These are phyloP conservation scores for Geophilus truncorum DNA, from an alignment of 2,888 invertebrate genomes.

Conservation along the genomic window DNA sequence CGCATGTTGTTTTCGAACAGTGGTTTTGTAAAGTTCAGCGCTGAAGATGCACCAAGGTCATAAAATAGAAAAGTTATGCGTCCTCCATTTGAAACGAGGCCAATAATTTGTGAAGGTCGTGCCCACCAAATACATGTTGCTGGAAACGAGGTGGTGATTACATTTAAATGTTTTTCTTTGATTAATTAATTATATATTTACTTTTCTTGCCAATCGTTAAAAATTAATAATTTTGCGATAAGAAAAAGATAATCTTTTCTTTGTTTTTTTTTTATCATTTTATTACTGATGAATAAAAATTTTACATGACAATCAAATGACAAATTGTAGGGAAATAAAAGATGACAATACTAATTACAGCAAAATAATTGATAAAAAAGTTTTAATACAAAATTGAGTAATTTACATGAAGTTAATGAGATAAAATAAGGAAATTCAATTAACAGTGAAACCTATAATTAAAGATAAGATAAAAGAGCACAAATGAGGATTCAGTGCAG, in stretches of 20 bases:
- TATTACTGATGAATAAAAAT: neutral
- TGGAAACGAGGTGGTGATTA: neutral
- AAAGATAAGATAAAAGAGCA: slow-evolving; percentile 1
- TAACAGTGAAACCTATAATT: neutral
- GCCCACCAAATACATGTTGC: neutral
- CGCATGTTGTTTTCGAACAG: neutral
- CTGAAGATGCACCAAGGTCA: neutral
- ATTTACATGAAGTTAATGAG: neutral
- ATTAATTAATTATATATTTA: neutral
- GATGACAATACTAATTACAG: neutral
- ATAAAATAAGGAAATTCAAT: neutral
- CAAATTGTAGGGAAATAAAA: neutral
- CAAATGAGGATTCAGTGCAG: neutral
- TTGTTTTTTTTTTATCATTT: neutral
- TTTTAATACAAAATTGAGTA: neutral
- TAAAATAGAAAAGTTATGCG: neutral
- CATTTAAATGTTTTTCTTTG: neutral
- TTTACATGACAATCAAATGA: neutral
- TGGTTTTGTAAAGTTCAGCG: neutral
- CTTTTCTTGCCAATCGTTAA: neutral
- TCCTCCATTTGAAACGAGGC: neutral
- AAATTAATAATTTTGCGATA: neutral
- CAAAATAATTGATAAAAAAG: neutral
- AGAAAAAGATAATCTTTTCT: neutral
- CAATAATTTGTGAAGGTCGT: slow-evolving; percentile 24